A percentile compares a stretch with the other conserved stretches of the same genome.
These are phyloP conservation scores for Mycteria americana DNA, from an alignment of 2,797 vertebrate genomes.

Conservation along the genomic window DNA sequence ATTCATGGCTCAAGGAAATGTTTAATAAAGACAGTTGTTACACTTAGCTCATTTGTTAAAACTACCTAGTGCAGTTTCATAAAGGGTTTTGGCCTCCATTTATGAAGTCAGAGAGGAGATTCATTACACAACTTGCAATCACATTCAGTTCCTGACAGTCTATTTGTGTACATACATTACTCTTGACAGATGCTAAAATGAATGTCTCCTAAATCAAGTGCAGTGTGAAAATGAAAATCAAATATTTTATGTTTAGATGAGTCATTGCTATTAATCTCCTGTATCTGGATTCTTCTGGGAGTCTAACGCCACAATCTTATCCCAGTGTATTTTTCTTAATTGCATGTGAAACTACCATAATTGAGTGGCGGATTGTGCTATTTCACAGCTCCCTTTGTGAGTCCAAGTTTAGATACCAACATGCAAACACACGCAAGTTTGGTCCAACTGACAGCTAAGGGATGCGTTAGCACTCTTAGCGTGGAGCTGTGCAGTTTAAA, in stretches of 20 bases:
- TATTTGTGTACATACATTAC: neutral
- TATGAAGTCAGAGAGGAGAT: neutral
- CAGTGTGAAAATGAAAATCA: neutral
- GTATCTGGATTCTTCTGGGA: neutral
- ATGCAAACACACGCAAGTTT: neutral
- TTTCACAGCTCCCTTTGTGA: neutral
- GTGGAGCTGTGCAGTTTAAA: neutral
- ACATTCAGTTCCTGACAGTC: neutral
- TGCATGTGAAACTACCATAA: neutral
- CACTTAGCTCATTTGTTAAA: neutral
- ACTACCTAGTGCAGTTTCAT: rapidly evolving
- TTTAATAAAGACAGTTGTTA: neutral
- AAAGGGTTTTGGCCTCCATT: neutral
- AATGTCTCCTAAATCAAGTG: neutral
- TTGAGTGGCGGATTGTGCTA: neutral
- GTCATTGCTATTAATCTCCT: neutral
- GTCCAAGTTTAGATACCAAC: neutral
- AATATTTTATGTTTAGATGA: conserved; percentile 12
- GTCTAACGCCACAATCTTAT: neutral
- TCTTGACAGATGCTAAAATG: neutral
- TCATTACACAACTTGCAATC: neutral
- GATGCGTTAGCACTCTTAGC: neutral
- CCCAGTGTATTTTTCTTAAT: neutral
- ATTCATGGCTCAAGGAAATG: neutral
- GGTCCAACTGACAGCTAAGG: neutral